phyloP scores from a whole-genome alignment of 2,113 vertebrate species.

The Erpornis zantholeuca region DNA sequence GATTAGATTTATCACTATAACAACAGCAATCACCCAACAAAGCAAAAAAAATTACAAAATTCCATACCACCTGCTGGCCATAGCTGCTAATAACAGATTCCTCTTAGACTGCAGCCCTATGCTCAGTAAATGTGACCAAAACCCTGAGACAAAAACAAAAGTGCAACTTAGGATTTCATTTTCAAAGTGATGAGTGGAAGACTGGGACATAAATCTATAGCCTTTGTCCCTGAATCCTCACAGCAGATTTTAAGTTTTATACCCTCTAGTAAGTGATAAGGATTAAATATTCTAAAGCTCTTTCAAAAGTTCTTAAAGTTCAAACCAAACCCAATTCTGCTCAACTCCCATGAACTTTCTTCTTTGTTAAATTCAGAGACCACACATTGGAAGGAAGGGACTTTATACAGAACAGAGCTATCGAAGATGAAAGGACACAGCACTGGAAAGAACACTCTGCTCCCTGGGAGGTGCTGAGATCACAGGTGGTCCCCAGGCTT shows the following conservation, averaged over 20 bases:
- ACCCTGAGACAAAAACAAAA: background rate
- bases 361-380: background rate
- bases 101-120: background rate
- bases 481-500: background rate
- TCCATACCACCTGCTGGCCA: background rate
- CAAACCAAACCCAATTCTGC: background rate
- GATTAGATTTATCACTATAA: background rate
- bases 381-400: background rate
- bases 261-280: background rate
- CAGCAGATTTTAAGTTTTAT: background rate
- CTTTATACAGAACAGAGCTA: background rate
- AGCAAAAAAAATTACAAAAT: background rate
- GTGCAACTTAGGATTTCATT: background rate
- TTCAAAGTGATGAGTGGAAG: background rate
- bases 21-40: background rate
- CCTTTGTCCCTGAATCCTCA: background rate
- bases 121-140: background rate
- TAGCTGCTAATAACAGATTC: background rate
- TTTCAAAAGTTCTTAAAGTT: background rate
- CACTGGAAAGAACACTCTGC: background rate
- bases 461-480: background rate
- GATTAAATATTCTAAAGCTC: background rate
- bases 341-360: background rate
- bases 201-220: background rate
- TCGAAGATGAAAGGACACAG: background rate